phyloP scores from a whole-genome alignment of 2,888 invertebrate species.

The Campoletis raptor region DNA sequence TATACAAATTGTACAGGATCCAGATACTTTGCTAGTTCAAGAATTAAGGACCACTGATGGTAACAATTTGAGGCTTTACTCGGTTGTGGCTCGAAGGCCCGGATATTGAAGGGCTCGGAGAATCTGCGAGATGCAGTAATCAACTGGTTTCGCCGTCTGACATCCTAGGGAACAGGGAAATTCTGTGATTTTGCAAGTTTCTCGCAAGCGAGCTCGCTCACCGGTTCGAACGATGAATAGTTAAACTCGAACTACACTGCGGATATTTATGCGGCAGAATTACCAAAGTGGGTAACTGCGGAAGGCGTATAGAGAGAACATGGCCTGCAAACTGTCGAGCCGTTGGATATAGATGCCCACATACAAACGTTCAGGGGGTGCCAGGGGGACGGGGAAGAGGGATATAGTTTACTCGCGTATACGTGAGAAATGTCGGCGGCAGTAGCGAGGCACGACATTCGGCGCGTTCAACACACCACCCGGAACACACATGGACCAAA shows the following conservation, averaged over 20 bases:
- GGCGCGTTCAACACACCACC: constrained; percentile 54
- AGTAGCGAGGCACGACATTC: constrained; percentile 59
- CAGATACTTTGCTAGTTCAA: background rate
- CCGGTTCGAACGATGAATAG: constrained; percentile 67
- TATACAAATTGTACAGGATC: background rate
- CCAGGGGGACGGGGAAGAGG: background rate
- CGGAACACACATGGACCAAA: constrained; percentile 54
- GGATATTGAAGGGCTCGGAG: background rate
- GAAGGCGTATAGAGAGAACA: constrained; percentile 62
- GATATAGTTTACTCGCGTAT: constrained; percentile 22
- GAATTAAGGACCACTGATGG: background rate
- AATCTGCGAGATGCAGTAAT: background rate
- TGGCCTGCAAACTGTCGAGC: constrained; percentile 64
- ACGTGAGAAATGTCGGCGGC: constrained; percentile 48
- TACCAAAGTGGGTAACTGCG: constrained; percentile 71
- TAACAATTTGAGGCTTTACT: background rate
- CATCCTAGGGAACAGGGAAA: constrained; percentile 20
- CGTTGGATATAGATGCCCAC: constrained; percentile 36
- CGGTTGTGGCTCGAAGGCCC: too few relatives aligned
- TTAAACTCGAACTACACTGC: constrained; percentile 71
- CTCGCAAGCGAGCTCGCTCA: constrained; percentile 27
- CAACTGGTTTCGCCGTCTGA: constrained; percentile 19
- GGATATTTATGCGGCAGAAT: constrained; percentile 71
- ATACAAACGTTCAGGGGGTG: background rate
- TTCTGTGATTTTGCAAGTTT: constrained; percentile 48